Evolutionary conservation across 2,113 vertebrate genomes (phyloP).

Genomic region (Calonectris borealis): DNA sequence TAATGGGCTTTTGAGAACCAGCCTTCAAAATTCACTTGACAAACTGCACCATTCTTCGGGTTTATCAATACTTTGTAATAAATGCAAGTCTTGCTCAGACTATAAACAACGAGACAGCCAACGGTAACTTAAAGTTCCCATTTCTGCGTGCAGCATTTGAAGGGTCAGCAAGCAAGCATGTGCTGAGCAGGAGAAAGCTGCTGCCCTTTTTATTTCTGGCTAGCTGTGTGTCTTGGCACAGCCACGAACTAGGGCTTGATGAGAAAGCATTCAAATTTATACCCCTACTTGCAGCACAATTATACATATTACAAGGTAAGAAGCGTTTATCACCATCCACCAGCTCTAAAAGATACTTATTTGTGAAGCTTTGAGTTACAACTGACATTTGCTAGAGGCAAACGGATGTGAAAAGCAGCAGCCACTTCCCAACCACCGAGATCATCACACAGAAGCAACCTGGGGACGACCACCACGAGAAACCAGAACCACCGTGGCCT

Average conservation of each 20-base stretch:
- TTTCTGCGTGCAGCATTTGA: neutral
- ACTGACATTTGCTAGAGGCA: too few species aligned
- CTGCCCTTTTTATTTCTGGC: neutral
- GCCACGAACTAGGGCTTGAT: neutral
- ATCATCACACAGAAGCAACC: neutral
- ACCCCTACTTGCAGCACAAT: neutral
- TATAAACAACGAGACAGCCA: neutral
- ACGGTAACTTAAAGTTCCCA: neutral
- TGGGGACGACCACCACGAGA: neutral
- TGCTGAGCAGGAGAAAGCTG: neutral
- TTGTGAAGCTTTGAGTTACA: neutral
- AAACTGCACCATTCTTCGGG: neutral
- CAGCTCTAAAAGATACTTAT: neutral
- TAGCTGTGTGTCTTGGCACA: neutral
- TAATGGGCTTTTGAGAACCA: neutral
- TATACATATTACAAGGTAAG: neutral
- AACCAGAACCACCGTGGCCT: neutral
- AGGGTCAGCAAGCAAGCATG: accelerated
- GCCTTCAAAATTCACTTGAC: neutral
- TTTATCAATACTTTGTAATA: neutral
- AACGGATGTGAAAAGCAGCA: neutral
- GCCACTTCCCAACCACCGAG: neutral
- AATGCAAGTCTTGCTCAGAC: neutral
- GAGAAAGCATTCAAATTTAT: neutral
- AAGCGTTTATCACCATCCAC: neutral